These are phyloP conservation scores for Mormoops blainvillei DNA, from an alignment of 2,113 vertebrate genomes.

Conservation along the genomic window DNA sequence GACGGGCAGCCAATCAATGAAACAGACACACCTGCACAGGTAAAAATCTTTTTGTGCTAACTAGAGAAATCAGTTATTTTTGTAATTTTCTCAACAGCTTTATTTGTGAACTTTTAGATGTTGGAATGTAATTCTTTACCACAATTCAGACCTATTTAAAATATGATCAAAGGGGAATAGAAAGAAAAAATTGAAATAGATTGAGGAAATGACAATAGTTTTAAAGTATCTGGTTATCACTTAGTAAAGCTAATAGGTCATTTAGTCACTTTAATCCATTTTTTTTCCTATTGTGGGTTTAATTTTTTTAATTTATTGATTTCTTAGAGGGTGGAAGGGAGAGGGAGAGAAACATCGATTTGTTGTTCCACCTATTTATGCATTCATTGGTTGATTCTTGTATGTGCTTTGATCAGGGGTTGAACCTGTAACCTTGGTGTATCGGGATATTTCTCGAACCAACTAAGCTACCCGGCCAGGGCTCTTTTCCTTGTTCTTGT, in stretches of 20 bases:
- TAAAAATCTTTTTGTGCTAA: conserved; percentile 73
- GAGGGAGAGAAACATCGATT: no score
- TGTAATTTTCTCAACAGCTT: neutral
- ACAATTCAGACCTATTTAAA: neutral
- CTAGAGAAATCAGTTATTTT: neutral
- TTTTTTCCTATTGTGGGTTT: neutral
- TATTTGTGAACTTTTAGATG: neutral
- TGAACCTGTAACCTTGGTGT: no score
- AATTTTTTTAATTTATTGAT: no score
- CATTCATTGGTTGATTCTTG: no score
- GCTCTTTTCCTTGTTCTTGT: neutral
- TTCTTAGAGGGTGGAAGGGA: no score
- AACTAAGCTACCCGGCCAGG: no score
- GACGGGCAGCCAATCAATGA: conserved; percentile 99
- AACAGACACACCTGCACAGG: conserved; percentile 98
- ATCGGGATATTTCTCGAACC: no score
- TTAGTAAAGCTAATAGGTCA: neutral
- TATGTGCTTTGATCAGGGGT: no score
- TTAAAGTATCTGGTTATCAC: neutral
- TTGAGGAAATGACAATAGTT: neutral
- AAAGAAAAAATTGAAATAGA: neutral
- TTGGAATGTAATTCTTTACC: neutral
- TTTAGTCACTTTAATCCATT: neutral
- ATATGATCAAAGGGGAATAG: neutral
- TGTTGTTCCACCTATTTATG: no score